phyloP scores from a whole-genome alignment of 2,113 vertebrate species.

The Pachycephala philippinensis region DNA sequence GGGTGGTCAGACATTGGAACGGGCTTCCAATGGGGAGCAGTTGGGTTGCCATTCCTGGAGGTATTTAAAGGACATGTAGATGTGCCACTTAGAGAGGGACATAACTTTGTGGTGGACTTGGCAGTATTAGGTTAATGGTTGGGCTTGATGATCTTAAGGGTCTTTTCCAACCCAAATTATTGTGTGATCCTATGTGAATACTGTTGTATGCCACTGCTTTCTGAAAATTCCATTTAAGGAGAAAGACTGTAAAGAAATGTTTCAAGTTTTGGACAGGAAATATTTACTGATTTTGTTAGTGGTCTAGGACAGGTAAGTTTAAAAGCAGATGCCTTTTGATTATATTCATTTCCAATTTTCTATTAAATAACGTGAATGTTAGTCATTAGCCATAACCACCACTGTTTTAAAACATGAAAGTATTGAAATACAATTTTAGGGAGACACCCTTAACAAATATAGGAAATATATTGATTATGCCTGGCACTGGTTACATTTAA shows the following conservation, averaged over 20 bases:
- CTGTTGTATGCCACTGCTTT: neutral
- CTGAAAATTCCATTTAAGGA: neutral
- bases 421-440: neutral
- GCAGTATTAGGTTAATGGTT: neutral
- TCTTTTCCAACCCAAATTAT: neutral
- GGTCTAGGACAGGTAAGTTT: neutral
- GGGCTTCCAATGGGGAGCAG: neutral
- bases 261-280: neutral
- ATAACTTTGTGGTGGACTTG: neutral
- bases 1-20: neutral
- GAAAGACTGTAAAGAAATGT: neutral
- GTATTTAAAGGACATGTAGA: neutral
- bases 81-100: neutral
- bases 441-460: neutral
- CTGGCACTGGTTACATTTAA: neutral
- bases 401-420: neutral
- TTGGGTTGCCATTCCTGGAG: neutral
- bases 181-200: too few species aligned
- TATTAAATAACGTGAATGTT: neutral
- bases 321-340: neutral
- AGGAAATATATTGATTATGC: neutral
- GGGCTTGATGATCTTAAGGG: rapidly evolving
- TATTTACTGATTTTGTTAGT: neutral
- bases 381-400: neutral
- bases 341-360: neutral